Percentiles rank a stretch among this genome's conserved stretches.
These are phyloP conservation scores for Nephrotoma flavescens DNA, from an alignment of 2,888 invertebrate genomes.

Conservation along the genomic window DNA sequence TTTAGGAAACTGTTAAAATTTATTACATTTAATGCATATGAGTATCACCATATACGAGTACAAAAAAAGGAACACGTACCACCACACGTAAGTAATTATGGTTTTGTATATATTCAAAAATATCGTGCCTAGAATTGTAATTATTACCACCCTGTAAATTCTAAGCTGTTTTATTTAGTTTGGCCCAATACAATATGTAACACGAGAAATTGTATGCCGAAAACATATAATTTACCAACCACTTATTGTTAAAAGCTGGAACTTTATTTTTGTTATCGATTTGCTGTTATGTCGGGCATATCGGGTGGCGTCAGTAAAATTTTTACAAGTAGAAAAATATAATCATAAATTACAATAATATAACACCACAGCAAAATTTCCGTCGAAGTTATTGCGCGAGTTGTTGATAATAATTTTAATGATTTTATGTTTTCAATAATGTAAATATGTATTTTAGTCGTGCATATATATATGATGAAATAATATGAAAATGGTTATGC, in stretches of 20 bases:
- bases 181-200: no score
- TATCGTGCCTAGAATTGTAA: neutral
- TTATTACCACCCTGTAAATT: neutral
- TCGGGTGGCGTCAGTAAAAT: neutral
- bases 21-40: neutral
- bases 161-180: no score
- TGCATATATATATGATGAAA: neutral
- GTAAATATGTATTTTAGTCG: neutral
- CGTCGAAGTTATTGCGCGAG: neutral
- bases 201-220: no score
- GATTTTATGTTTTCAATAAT: neutral
- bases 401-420: neutral
- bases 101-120: neutral
- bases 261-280: no score
- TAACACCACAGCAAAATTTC: neutral
- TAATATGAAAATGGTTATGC: neutral
- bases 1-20: neutral
- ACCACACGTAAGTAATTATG: neutral
- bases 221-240: no score
- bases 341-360: neutral
- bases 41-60: neutral
- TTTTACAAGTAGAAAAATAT: neutral
- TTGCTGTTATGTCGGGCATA: no score
- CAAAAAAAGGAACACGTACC: neutral
- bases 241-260: no score